These are phyloP conservation scores for Philonicus albiceps DNA, from an alignment of 2,888 invertebrate species.

Conservation along the genomic window DNA sequence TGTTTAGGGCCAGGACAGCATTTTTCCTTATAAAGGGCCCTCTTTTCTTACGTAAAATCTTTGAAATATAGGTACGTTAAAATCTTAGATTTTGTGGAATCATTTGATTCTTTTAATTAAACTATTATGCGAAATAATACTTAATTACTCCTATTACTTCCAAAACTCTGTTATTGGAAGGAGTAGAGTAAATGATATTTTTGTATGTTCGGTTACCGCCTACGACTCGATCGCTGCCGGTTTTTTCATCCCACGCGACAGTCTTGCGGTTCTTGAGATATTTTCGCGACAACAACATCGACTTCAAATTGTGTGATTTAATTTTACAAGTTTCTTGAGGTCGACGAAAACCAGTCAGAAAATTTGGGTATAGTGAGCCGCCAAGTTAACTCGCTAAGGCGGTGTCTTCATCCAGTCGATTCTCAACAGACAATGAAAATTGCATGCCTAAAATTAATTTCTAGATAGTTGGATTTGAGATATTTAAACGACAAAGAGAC, in stretches of 20 bases:
- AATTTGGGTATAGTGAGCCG: neutral
- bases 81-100: no score
- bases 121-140: no score
- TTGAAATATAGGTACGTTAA: no score
- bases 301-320: neutral
- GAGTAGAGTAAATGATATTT: neutral
- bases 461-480: slow-evolving; percentile 29
- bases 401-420: neutral
- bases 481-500: slow-evolving; percentile 35
- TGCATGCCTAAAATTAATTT: slow-evolving; percentile 48
- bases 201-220: neutral
- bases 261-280: neutral
- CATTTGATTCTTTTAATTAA: no score
- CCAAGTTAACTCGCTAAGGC: neutral
- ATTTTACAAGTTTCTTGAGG: slow-evolving; percentile 11
- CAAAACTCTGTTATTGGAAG: neutral
- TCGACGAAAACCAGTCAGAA: neutral
- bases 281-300: neutral
- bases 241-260: neutral
- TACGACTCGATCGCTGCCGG: neutral
- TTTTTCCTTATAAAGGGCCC: no score
- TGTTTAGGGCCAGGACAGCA: no score
- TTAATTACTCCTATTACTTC: no score
- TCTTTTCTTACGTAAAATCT: no score
- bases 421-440: neutral